Evolutionary conservation across 2,113 vertebrate species (phyloP), one percentile per base, ranked within the genome.

Genomic region (Nothocercus julius): DNA sequence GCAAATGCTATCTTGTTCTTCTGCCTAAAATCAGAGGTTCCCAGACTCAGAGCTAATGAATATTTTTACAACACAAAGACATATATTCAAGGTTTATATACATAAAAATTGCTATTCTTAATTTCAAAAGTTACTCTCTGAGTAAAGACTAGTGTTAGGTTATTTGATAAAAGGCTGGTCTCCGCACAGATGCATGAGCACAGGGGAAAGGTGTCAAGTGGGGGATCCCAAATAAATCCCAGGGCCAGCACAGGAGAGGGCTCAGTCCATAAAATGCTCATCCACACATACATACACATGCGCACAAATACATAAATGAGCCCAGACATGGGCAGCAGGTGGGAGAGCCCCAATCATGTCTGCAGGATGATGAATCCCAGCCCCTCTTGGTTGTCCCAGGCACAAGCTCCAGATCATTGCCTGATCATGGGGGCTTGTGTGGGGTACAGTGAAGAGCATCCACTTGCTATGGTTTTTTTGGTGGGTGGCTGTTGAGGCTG

Each of bases 201-300:
- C 9, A n/a, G 7, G 38, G 16, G 15, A 67, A 49, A 16, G 38
- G 21, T 30, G 22, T 5, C 0, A 7, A 5, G 7, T 68, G 20
- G 27, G 14, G 32, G 9, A 53, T 44, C 6, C 7, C 25, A 61
- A n/a, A 81, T 30, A 47, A 30, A 4, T 62, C 15, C 18, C 6
- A 2, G 10, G 59, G 34, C 22, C 32, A 51, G 21, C 9, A 21
- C 15, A 54, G 25, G 25, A 70, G 18, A 42, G 8, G 2, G 6
- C 6, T 38, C 13, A 67, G 18, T 16, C 13, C 1, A 0, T 38
- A 40, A n/a, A 67, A 68, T 9, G 2, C 3, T 9, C 49, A 24
- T 36, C 42, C 13, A n/a, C 4, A 58, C 67, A 73, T 11, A 25
- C 53, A 27, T 9, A 53, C 51, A 53, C 51, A 54, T 54, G 32